Evolutionary conservation across 1,140 invertebrate species (phyloP), one percentile per base, ranked within the genome.

Genomic region (Hyles euphorbiae): DNA sequence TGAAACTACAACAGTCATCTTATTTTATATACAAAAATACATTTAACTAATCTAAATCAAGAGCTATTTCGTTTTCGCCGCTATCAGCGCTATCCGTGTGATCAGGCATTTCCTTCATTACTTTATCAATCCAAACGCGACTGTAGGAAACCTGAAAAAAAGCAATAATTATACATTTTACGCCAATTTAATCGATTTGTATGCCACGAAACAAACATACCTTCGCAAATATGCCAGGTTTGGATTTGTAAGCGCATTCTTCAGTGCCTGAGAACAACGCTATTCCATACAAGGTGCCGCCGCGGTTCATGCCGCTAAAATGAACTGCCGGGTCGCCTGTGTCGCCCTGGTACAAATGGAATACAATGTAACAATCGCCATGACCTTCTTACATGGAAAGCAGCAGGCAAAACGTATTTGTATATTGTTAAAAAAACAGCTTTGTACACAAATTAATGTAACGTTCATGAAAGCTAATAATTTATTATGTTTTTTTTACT

Each of bases 181-280:
- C 22, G 22, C 22, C 22, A 22, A 22, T 22, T 22, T 22, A 22
- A 22, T 22, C 22, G 22, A 22, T 22, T 22, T 22, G 22, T 22
- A 22, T 22, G 22, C 22, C 22, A 22, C 22, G 22, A 22, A 22
- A 22, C 22, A 22, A 22, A 22, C n/a, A 48, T 70, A 87, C 83
- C 80, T 86, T 83, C 5, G 82, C 83, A 65, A 76, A 86, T 22
- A 86, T 63, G 52, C 85, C 85, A 10, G 85, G 85, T 50, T 86
- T 88, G 0, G 73, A 78, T 53, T 86, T 88, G 55, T 76, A 78
- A 4, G 83, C 71, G 53, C 85, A 88, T 56, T 88, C 83, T 60
- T 86, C 85, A 3, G 81, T 83, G 44, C 85, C 85, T n/a, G 85
- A 88, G 55, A 88, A 88, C 4, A 88, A 55, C 0, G 85, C 85